Percentiles rank a stretch among this genome's conserved stretches.
Evolutionary conservation across 2,113 vertebrate genomes (phyloP).

Genomic region (Sinocyclocheilus grahami): DNA sequence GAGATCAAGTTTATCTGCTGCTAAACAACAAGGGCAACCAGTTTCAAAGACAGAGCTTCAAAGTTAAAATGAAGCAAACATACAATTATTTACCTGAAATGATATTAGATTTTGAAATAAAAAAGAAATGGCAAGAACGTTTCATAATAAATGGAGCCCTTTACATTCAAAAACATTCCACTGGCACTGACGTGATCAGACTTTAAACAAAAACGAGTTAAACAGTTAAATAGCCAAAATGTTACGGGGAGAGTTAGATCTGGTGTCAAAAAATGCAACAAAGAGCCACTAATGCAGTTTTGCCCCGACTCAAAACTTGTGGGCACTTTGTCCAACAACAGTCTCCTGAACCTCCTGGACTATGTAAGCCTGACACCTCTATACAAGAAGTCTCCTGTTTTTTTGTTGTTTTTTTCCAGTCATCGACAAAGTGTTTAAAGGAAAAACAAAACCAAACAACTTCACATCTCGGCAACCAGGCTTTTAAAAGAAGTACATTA

Average conservation of each 20-base stretch:
- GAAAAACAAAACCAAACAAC: constrained; percentile 34
- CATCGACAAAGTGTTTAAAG: constrained; percentile 19
- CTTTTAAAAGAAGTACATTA: constrained; percentile 36
- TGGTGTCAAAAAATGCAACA: neutral
- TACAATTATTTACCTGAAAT: constrained; percentile 39
- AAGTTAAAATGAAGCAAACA: constrained; percentile 39
- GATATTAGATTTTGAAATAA: constrained; percentile 23
- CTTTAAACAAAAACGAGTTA: neutral
- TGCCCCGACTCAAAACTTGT: constrained; percentile 22
- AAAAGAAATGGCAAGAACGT: constrained; percentile 33
- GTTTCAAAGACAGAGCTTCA: constrained; percentile 25
- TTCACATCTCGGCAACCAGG: constrained; percentile 34
- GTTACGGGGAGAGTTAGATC: constrained; percentile 30
- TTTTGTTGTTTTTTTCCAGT: constrained; percentile 23
- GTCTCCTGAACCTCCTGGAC: constrained; percentile 36
- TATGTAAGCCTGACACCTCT: constrained; percentile 5
- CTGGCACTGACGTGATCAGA: constrained; percentile 42
- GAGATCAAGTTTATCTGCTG: constrained; percentile 20
- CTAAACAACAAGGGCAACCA: constrained; percentile 38
- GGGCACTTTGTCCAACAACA: constrained; percentile 42
- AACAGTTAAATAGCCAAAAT: constrained; percentile 52
- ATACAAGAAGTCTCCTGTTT: constrained; percentile 18
- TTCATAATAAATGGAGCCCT: constrained; percentile 52
- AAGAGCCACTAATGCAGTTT: constrained; percentile 37
- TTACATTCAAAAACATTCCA: constrained; percentile 50